A percentile compares a stretch with the other conserved stretches of the same genome.
Conservation (phyloP, 2,797 vertebrate species). For the Aselliscus stoliczkanus region DNA sequence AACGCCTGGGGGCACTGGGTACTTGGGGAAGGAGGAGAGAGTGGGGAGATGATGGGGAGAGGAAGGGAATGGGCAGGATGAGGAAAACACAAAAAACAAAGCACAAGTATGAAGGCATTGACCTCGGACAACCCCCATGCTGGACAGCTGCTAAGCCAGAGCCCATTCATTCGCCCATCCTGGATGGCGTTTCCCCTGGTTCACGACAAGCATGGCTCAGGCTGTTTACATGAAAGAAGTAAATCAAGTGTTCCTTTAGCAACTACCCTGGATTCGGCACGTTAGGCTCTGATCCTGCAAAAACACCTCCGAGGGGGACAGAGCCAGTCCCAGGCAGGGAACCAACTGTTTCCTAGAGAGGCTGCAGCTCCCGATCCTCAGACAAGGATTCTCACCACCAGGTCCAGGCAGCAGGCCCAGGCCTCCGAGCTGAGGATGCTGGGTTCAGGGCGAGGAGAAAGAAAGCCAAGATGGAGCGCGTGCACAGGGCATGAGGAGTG, state of each 20-base stretch:
- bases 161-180: background rate
- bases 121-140: background rate
- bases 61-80: conserved; percentile 23
- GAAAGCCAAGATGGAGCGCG: background rate
- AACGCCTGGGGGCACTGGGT: conserved; percentile 90
- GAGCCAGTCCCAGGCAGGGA: background rate
- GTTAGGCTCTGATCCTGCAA: background rate
- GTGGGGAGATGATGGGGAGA: background rate
- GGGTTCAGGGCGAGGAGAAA: background rate
- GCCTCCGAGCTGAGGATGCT: background rate
- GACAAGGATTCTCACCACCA: background rate
- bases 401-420: background rate
- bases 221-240: background rate
- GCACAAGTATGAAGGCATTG: conserved; percentile 62
- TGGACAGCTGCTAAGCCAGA: background rate
- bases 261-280: background rate
- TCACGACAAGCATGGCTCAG: background rate
- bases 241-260: background rate
- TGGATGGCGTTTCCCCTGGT: background rate
- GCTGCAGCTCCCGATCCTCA: background rate
- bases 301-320: background rate
- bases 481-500: background rate
- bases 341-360: background rate
- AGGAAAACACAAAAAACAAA: conserved; percentile 67
- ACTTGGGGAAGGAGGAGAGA: conserved; percentile 84